A percentile compares a stretch with the other conserved stretches of the same genome.
Conservation (phyloP, 2,113 vertebrate species). For the Pagrus major region DNA sequence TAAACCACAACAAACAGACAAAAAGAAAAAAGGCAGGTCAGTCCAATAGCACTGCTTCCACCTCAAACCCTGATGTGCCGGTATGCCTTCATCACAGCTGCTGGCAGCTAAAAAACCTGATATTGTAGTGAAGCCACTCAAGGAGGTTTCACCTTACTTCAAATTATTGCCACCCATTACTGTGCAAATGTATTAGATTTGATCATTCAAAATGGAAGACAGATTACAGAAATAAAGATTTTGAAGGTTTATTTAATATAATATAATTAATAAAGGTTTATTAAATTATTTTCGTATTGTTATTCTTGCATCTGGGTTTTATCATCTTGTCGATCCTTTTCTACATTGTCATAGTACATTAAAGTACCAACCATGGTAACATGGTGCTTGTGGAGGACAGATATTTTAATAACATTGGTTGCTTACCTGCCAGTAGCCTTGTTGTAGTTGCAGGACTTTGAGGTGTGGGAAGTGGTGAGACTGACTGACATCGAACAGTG, state of each 20-base stretch:
- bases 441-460: slow-evolving; percentile 80
- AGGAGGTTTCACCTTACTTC: too few species aligned
- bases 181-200: not conserved
- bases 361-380: not conserved
- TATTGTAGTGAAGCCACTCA: too few species aligned
- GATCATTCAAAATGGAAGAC: not conserved
- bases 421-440: slow-evolving; percentile 48
- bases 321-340: not conserved
- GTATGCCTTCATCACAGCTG: too few species aligned
- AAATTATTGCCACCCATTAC: not conserved
- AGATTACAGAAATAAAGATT: not conserved
- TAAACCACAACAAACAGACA: too few species aligned
- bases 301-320: not conserved
- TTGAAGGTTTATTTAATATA: too few species aligned
- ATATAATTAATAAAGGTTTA: not conserved
- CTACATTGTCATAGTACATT: not conserved
- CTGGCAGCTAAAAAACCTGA: too few species aligned
- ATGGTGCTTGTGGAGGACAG: not conserved
- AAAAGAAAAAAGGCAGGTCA: too few species aligned
- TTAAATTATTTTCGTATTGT: not conserved
- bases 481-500: slow-evolving; percentile 72
- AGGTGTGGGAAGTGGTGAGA: slow-evolving; percentile 2
- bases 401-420: not conserved
- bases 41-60: too few species aligned
- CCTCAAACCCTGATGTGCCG: too few species aligned